Conservation (phyloP, 2,113 vertebrate genomes). For the Melozone crissalis region DNA sequence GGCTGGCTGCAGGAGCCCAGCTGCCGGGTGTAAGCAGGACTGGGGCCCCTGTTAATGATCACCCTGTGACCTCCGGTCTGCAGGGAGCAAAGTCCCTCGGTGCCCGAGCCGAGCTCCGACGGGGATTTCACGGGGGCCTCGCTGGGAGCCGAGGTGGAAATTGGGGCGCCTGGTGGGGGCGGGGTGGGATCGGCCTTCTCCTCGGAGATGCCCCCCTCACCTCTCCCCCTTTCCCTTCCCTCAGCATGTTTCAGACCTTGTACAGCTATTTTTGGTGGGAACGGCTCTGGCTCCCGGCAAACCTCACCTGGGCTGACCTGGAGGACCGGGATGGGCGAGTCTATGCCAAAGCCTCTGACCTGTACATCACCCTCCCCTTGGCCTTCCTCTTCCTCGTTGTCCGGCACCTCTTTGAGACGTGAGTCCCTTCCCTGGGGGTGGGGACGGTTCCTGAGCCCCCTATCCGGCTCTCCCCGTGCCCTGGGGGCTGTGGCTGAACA, state of each 20-base stretch:
- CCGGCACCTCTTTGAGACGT: slow-evolving; percentile 92
- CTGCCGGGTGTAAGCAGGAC: background rate
- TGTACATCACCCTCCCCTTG: slow-evolving; percentile 88
- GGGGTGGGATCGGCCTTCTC: background rate
- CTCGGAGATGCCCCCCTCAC: background rate
- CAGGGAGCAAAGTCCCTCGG: slow-evolving; percentile 8
- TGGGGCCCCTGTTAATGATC: slow-evolving; percentile 34
- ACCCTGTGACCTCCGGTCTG: background rate
- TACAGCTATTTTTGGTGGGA: slow-evolving; percentile 94
- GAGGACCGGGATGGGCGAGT: slow-evolving; percentile 86
- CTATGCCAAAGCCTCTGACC: slow-evolving; percentile 85
- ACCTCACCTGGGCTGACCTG: slow-evolving; percentile 91
- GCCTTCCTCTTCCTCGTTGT: slow-evolving; percentile 87
- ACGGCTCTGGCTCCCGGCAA: slow-evolving; percentile 88
- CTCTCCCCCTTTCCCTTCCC: background rate
- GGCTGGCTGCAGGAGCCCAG: background rate
- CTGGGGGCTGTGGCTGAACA: fast-evolving
- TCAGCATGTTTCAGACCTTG: slow-evolving; percentile 87
- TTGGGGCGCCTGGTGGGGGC: background rate
- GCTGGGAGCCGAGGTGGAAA: background rate
- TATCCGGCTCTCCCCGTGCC: fast-evolving
- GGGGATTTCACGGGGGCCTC: background rate
- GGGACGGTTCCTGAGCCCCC: fast-evolving
- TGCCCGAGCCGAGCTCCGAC: background rate
- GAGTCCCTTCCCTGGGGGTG: slow-evolving; percentile 2